phyloP scores from a whole-genome alignment of 2,113 vertebrate species.

The Coptodon rendalli region DNA sequence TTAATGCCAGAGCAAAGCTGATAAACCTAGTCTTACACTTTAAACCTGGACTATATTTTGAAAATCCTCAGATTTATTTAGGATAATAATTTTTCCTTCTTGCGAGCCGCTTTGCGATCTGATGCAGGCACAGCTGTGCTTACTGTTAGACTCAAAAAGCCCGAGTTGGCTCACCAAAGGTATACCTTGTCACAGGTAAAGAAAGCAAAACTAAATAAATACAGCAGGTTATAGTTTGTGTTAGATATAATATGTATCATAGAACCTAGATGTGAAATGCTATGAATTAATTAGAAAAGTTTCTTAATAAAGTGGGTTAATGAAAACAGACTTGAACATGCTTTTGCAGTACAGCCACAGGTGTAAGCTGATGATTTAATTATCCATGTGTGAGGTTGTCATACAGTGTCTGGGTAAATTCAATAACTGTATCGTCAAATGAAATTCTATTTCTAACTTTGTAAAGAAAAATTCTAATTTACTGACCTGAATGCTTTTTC shows the following conservation, averaged over 20 bases:
- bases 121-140: not conserved
- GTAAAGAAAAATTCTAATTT: not conserved
- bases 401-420: not conserved
- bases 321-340: not conserved
- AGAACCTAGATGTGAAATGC: not conserved
- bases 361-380: not conserved
- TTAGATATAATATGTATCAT: not conserved
- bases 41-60: not conserved
- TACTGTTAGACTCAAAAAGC: not conserved
- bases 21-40: not conserved
- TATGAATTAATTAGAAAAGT: not conserved
- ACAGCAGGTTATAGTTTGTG: not conserved
- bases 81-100: not conserved
- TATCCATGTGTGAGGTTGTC: not conserved
- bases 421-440: not conserved
- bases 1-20: not conserved
- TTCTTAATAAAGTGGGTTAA: not conserved
- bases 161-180: not conserved
- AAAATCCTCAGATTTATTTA: not conserved
- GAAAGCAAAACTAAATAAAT: not conserved
- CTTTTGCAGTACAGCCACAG: not conserved
- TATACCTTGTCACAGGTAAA: not conserved
- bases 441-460: accelerated
- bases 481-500: not conserved
- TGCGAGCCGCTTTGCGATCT: not conserved